Evolutionary conservation across 2,797 vertebrate species (phyloP).

Genomic region (Harpagifer antarcticus): DNA sequence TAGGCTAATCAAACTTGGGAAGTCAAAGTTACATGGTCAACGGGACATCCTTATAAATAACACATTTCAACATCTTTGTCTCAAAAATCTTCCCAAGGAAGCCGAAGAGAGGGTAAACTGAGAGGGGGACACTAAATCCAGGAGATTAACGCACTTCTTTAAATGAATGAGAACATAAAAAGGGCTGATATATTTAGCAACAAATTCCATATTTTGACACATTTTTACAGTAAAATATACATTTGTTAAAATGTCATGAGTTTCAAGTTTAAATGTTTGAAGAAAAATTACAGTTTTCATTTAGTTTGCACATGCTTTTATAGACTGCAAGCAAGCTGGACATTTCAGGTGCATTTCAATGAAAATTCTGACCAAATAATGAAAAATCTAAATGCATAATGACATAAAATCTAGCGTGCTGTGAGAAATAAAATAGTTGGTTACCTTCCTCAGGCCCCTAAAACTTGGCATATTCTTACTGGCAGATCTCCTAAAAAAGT

Average conservation of each 20-base stretch:
- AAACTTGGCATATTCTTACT: slow-evolving; percentile 91
- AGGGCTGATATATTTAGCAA: neutral
- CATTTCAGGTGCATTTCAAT: neutral
- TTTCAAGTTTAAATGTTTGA: neutral
- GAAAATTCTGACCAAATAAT: neutral
- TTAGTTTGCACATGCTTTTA: neutral
- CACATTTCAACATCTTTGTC: neutral
- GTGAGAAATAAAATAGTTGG: slow-evolving; percentile 46
- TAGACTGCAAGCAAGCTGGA: neutral
- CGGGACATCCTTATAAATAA: neutral
- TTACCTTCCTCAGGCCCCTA: slow-evolving; percentile 92
- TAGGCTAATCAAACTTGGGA: slow-evolving; percentile 3
- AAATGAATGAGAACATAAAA: neutral
- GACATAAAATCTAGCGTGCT: neutral
- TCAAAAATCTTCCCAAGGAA: too few species aligned
- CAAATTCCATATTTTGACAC: neutral
- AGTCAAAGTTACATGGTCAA: neutral
- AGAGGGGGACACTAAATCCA: neutral
- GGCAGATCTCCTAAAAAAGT: slow-evolving; percentile 79
- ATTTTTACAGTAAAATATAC: neutral
- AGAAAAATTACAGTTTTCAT: neutral
- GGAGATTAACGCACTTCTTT: neutral
- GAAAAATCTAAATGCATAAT: neutral
- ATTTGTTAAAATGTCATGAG: neutral
- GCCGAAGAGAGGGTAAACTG: too few species aligned